phyloP scores from a whole-genome alignment of 2,797 vertebrate species.

The Molossus alvarezi region DNA sequence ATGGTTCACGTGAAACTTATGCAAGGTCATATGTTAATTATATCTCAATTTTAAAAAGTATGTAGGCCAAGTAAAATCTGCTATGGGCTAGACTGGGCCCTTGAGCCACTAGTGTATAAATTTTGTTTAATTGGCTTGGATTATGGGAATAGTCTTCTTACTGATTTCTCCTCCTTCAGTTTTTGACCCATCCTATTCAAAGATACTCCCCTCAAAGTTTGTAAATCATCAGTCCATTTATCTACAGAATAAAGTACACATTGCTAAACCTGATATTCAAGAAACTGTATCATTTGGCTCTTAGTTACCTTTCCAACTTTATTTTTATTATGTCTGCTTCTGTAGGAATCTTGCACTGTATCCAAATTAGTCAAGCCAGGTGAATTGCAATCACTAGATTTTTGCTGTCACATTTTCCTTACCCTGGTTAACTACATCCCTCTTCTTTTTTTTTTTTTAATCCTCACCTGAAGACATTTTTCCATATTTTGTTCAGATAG shows the following conservation, averaged over 20 bases:
- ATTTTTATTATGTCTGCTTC: not conserved
- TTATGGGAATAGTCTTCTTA: not conserved
- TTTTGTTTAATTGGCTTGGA: not conserved
- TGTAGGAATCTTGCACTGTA: not conserved
- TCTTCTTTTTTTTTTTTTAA: not conserved
- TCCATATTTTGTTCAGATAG: not conserved
- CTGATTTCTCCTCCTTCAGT: not conserved
- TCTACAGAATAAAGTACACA: not conserved
- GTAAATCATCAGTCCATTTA: not conserved
- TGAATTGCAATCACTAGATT: not conserved
- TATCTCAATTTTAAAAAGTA: not conserved
- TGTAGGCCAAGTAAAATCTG: not conserved
- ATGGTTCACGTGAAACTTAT: not conserved
- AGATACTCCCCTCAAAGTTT: not conserved
- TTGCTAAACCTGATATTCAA: not conserved
- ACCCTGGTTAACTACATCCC: too few species aligned
- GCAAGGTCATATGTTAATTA: not conserved
- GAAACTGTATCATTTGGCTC: not conserved
- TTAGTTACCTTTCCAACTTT: slow-evolving; percentile 27
- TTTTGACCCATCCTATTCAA: not conserved
- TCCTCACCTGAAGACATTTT: not conserved
- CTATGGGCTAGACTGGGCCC: not conserved
- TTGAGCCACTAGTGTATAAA: not conserved
- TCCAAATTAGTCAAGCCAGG: not conserved
- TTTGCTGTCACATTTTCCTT: not conserved